A percentile compares a stretch with the other conserved stretches of the same genome.
phyloP scores from a whole-genome alignment of 2,113 vertebrate species.

The Melanotaenia duboulayi region DNA sequence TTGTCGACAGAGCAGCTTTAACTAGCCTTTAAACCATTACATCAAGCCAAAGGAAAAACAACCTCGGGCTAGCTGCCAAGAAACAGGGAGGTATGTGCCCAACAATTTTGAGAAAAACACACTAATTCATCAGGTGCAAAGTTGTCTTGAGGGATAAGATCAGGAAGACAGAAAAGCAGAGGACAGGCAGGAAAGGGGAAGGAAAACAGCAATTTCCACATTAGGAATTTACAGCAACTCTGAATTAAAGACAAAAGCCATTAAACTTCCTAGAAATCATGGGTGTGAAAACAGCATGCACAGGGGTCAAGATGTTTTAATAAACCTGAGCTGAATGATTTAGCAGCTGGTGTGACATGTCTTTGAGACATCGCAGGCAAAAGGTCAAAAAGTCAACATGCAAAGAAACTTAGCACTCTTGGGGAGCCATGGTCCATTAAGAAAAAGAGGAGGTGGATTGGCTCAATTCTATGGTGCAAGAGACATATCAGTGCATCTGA shows the following conservation, averaged over 20 bases:
- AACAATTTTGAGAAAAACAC: slow-evolving; percentile 36
- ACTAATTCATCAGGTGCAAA: slow-evolving; percentile 46
- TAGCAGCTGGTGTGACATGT: slow-evolving; percentile 31
- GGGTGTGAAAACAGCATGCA: not conserved
- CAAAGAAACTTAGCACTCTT: slow-evolving; percentile 32
- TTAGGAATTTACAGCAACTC: slow-evolving; percentile 35
- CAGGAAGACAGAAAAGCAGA: slow-evolving; percentile 43
- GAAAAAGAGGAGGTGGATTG: slow-evolving; percentile 1
- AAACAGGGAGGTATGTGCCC: slow-evolving; percentile 25
- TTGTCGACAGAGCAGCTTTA: not conserved
- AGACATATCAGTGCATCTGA: slow-evolving; percentile 33
- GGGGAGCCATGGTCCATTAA: slow-evolving; percentile 31
- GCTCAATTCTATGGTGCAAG: slow-evolving; percentile 23
- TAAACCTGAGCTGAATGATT: slow-evolving; percentile 37
- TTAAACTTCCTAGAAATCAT: slow-evolving; percentile 29
- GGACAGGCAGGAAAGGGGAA: slow-evolving; percentile 50
- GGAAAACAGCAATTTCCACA: slow-evolving; percentile 60
- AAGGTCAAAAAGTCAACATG: slow-evolving; percentile 49
- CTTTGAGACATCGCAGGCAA: slow-evolving; percentile 38
- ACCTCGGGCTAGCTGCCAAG: slow-evolving; percentile 50
- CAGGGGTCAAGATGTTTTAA: not conserved
- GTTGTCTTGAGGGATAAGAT: slow-evolving; percentile 52
- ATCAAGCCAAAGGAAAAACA: slow-evolving; percentile 41
- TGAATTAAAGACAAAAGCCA: slow-evolving; percentile 20
- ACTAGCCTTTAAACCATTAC: slow-evolving; percentile 37